These are phyloP conservation scores for Marmota flaviventris DNA, from an alignment of 2,113 vertebrate species.

Conservation along the genomic window DNA sequence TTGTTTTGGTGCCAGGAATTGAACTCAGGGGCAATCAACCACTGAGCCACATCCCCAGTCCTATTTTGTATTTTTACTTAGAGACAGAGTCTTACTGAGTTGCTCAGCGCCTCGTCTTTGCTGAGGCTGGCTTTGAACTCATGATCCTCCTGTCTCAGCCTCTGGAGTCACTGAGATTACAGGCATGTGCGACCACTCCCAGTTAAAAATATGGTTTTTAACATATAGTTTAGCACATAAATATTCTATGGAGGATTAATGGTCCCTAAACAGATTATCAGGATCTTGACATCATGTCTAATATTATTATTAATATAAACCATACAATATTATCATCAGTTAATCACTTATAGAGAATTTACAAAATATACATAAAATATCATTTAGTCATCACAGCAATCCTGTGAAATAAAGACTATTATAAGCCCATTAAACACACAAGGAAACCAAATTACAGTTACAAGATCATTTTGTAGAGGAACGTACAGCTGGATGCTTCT, in stretches of 20 bases:
- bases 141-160: too few relatives aligned
- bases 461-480: background rate
- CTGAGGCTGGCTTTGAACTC: too few relatives aligned
- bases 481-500: background rate
- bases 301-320: background rate
- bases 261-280: background rate
- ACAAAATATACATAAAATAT: background rate
- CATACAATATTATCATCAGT: background rate
- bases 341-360: background rate
- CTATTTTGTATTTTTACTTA: too few relatives aligned
- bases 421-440: background rate
- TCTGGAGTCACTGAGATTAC: too few relatives aligned
- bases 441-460: background rate
- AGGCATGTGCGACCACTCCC: background rate
- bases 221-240: background rate
- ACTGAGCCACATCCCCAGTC: too few relatives aligned
- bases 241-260: background rate
- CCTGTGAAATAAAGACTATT: background rate
- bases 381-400: background rate
- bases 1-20: too few relatives aligned
- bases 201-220: conserved; percentile 25
- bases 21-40: too few relatives aligned
- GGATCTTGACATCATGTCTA: background rate
- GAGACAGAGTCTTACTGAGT: too few relatives aligned
- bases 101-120: too few relatives aligned